Conservation (phyloP, 2,888 invertebrate genomes). For the Cerastis rubricosa region DNA sequence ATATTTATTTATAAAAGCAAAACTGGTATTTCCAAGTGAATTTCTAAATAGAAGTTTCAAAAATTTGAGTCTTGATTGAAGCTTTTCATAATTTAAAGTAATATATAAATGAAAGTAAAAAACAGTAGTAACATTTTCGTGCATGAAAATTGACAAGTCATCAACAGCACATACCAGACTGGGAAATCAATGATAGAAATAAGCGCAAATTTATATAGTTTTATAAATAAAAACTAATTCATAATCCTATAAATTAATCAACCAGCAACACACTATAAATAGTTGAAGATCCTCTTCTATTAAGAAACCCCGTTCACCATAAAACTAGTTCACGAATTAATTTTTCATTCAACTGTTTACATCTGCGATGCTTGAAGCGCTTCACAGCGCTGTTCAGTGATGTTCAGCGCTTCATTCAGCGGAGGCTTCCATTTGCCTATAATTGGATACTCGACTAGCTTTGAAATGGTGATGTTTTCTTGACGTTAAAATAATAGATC, state of each 20-base stretch:
- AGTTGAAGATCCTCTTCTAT: conserved; percentile 11
- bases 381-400: conserved; percentile 5
- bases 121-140: neutral
- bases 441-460: conserved; percentile 35
- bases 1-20: neutral
- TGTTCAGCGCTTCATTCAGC: conserved; percentile 42
- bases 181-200: neutral
- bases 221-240: neutral
- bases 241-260: neutral
- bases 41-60: neutral
- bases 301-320: conserved; percentile 21
- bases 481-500: conserved; percentile 18
- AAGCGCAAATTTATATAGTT: too few species aligned
- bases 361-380: conserved; percentile 21
- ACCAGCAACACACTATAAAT: conserved; percentile 1
- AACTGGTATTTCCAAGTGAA: neutral
- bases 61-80: neutral
- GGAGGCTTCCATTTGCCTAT: conserved; percentile 17
- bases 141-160: neutral
- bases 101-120: neutral
- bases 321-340: conserved; percentile 32
- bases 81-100: neutral
- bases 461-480: conserved; percentile 31
- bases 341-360: conserved; percentile 49
- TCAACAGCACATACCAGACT: neutral